Base-by-base conservation (phyloP, 1,140 invertebrate genomes). In the Amphibalanus amphitrite region DNA sequence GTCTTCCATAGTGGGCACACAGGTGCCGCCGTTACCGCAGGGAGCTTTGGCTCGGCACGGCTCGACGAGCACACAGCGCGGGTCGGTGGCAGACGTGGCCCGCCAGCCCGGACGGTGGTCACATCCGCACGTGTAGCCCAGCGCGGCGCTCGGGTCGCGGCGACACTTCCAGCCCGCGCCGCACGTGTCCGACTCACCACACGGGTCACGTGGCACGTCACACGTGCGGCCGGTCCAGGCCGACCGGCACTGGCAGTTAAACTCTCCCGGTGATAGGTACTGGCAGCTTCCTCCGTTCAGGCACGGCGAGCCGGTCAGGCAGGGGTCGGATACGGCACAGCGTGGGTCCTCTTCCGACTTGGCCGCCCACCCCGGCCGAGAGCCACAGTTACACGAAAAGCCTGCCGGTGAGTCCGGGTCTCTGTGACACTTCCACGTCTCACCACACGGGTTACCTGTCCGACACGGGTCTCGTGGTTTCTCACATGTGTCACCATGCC, bases 191-290 rank as follows among this genome's bases (percentile, higher is more conserved):
- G n/a, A 26, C 3, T n/a, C n/a, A n/a, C 8, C 23, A 26, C 65
- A 67, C 65, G 65, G 65, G 6, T 67, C 65, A 13, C 65, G 65
- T 25, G 65, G 65, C 28, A 8, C 23, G 10, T 28, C 28, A 28
- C 65, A 67, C 28, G 65, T 67, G 26, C 26, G 26, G 10, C 65
- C 65, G 0, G 65, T 67, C 83, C 94, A 97, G 0, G 93, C 93
- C 4, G 90, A 86, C 17, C 87, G 86, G 76, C 82, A 93, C 1
- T 82, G 80, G 80, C 93, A 95, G 73, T 86, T 83, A 79, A 91
- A 95, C 75, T 92, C 86, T 74, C 86, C 90, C 78, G 93, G 94
- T 75, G 90, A 86, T 13, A 73, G 70, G 70, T 90, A 86, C 38
- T 84, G 81, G 76, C 92, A 94, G 70, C 85, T 86, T 28, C 90